Conservation (phyloP, 1,140 invertebrate genomes). For the Micrasema minimum region DNA sequence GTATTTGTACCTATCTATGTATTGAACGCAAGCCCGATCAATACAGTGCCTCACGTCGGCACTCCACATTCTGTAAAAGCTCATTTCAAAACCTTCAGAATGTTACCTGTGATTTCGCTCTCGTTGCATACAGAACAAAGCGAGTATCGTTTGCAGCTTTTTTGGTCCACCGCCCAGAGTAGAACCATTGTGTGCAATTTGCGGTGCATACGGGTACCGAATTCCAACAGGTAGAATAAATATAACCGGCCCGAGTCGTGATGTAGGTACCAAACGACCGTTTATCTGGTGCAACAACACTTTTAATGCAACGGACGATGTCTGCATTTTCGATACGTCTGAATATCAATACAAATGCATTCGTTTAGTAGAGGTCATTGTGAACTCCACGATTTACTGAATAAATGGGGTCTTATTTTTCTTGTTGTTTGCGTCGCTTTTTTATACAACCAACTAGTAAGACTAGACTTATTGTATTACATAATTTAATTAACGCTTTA, state of each 20-base stretch:
- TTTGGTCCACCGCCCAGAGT: background rate
- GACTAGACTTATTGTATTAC: too few relatives aligned
- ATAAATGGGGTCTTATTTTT: background rate
- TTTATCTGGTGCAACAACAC: constrained; percentile 34
- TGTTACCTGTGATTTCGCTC: constrained; percentile 12
- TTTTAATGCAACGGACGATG: constrained; percentile 23
- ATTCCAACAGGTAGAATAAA: constrained; percentile 12
- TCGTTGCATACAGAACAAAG: constrained; percentile 12
- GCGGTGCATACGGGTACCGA: constrained; percentile 11
- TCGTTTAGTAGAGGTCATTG: constrained; percentile 29
- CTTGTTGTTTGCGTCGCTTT: too few relatives aligned
- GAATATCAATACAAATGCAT: constrained; percentile 32
- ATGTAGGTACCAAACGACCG: background rate
- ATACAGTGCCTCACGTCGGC: background rate
- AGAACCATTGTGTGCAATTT: constrained; percentile 30
- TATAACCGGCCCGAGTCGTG: background rate
- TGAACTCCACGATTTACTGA: constrained; percentile 12
- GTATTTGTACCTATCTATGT: too few relatives aligned
- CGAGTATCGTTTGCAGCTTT: background rate
- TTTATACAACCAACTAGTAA: too few relatives aligned
- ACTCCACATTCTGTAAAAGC: background rate
- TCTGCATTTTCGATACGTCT: constrained; percentile 33
- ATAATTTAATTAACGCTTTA: too few relatives aligned
- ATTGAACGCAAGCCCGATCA: too few relatives aligned
- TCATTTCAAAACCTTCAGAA: constrained; percentile 12